Evolutionary conservation across 2,113 vertebrate species (phyloP), one percentile per base, ranked within the genome.

Genomic region (Campylomormyrus numenius): DNA sequence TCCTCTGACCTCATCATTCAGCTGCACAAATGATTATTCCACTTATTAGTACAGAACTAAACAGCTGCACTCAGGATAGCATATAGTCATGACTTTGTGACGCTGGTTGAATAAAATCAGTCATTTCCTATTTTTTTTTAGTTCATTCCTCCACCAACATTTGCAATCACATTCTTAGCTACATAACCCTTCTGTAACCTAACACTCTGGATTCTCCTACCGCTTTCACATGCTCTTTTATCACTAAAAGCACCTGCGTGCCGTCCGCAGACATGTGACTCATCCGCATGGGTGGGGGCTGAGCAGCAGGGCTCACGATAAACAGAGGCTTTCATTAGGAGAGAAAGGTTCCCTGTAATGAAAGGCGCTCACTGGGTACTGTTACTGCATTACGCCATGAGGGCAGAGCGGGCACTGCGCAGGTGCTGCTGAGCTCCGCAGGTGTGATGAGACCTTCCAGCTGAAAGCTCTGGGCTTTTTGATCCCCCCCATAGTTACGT

Each of bases 321-420:
- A 80, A 80, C 74, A 80, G 74, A 39, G 74, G 74, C 74, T 80
- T 80, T 80, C 35, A 80, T 80, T 80, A 80, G 74, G 74, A 80
- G 31, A 19, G 74, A 80, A 80, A 80, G 35, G 74, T 80, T 80
- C 74, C 74, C 35, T 19, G 74, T 21, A 42, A 80, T 80, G 74
- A 80, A 80, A 80, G 74, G 74, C 13, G 35, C 74, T 42, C 35
- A 42, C 31, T 19, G 74, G 35, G 35, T 3, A 6, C 35, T 19
- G 35, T 39, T 42, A 77, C 70, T 77, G 35, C 17, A 2, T 80
- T 7, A 19, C 2, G 1, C 15, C 31, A 42, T 8, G 35, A 39
- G 15, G 17, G 74, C 74, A 42, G 35, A 39, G 15, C 74, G 74
- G 35, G 35, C 13, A 5, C 74, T 42, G 31, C 1, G 35, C 31